Evolutionary conservation across 92 coral and sea anemone species (phyloP).

Genomic region (Epizoanthus stellaris): DNA sequence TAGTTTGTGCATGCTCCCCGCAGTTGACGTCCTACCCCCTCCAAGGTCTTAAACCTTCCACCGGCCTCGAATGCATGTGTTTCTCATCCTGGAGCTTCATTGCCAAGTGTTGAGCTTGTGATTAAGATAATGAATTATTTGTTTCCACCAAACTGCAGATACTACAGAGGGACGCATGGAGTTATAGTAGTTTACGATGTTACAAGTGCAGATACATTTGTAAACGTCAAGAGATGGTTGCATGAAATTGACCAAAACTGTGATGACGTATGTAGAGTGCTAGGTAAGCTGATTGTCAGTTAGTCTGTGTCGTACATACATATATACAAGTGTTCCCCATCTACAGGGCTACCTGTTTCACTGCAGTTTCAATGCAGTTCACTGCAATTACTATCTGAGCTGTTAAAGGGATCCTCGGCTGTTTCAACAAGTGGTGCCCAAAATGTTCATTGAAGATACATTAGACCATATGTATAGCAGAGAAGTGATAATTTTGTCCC

Average conservation of each 20-base stretch:
- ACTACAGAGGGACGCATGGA: conserved; percentile 99
- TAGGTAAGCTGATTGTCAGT: conserved; percentile 72
- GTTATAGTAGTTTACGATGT: conserved; percentile 99
- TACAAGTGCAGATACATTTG: conserved; percentile 98
- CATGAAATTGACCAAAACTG: conserved; percentile 99
- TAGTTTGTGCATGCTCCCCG: no score
- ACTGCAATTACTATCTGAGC: no score
- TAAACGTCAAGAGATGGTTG: conserved; percentile 97
- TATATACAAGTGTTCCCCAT: no score
- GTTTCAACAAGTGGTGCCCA: no score
- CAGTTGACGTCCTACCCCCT: no score
- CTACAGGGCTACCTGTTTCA: no score
- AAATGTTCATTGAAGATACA: no score
- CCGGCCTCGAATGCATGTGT: background rate
- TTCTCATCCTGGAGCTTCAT: background rate
- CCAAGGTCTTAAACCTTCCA: no score
- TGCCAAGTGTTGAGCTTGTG: background rate
- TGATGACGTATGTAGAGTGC: conserved; percentile 93
- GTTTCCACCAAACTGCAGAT: conserved; percentile 56
- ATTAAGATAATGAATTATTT: background rate
- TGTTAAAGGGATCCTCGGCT: no score
- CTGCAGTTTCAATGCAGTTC: no score
- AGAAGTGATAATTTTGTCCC: no score
- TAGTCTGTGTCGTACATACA: background rate
- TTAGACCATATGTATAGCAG: no score